A percentile compares a stretch with the other conserved stretches of the same genome.
These are phyloP conservation scores for Mya arenaria DNA, from an alignment of 1,140 invertebrate species.

Conservation along the genomic window DNA sequence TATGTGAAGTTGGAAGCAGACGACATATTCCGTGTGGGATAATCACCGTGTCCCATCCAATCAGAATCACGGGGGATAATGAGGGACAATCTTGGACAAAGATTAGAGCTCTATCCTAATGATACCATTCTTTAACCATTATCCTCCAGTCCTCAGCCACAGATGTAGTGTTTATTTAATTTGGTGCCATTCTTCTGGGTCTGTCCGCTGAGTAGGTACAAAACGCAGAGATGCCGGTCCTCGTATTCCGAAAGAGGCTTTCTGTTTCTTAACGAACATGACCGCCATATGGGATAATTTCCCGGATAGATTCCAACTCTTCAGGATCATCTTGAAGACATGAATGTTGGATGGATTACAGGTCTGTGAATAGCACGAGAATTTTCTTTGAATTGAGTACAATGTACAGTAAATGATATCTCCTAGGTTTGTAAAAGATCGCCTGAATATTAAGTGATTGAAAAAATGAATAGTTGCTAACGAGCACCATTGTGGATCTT, in stretches of 20 bases:
- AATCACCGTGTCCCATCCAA: constrained; percentile 5
- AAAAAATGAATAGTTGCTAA: no score
- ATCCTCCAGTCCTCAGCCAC: constrained; percentile 1
- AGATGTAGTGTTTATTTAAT: constrained; percentile 45
- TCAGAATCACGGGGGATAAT: constrained; percentile 5
- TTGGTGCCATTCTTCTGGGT: constrained; percentile 20
- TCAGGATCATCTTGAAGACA: constrained; percentile 34
- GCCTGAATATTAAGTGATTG: no score
- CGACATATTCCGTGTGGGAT: not conserved
- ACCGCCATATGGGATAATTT: constrained; percentile 45
- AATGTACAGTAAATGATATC: constrained; percentile 53
- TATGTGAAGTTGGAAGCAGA: not conserved
- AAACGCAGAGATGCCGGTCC: no score
- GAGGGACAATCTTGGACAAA: not conserved
- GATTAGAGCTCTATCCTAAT: constrained; percentile 4
- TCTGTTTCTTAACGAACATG: constrained; percentile 43
- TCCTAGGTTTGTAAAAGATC: constrained; percentile 30
- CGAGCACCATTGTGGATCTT: no score
- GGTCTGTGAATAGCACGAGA: constrained; percentile 21
- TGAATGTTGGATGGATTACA: constrained; percentile 35
- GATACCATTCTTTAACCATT: constrained; percentile 34
- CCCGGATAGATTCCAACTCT: no score
- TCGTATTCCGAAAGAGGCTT: no score
- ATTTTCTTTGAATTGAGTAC: constrained; percentile 41
- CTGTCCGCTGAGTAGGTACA: no score